Evolutionary conservation across 2,888 invertebrate species (phyloP).

Genomic region (Rotaria macrura): DNA sequence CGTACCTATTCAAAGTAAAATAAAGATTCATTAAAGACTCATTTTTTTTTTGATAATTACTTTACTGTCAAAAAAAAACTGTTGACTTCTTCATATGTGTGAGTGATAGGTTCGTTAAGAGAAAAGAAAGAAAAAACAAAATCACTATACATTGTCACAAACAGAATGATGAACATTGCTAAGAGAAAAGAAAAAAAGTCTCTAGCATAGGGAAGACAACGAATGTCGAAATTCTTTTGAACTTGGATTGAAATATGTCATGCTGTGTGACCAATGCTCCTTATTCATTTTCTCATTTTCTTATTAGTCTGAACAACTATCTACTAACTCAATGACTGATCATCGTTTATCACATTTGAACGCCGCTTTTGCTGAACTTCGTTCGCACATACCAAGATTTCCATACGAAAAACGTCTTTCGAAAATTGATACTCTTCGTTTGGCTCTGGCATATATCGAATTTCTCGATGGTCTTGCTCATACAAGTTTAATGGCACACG

Average conservation of each 20-base stretch:
- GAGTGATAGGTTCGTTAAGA: neutral
- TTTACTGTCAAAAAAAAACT: neutral
- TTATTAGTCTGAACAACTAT: too few relatives aligned
- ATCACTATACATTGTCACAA: too few relatives aligned
- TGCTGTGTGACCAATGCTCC: neutral
- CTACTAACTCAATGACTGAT: neutral
- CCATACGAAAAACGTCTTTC: conserved; percentile 6
- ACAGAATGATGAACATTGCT: too few relatives aligned
- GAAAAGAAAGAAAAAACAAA: neutral
- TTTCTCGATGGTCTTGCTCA: neutral
- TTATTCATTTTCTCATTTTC: neutral
- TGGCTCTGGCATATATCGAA: neutral
- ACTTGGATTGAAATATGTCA: neutral
- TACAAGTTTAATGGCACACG: neutral
- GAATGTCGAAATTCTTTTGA: neutral
- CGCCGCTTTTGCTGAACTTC: neutral
- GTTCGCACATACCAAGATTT: neutral
- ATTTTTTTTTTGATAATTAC: too few relatives aligned
- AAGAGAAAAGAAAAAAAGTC: neutral
- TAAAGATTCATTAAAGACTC: too few relatives aligned
- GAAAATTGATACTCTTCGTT: conserved; percentile 11
- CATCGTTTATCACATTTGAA: conserved; percentile 4
- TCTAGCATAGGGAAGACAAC: neutral
- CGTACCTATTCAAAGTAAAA: too few relatives aligned
- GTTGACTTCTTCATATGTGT: neutral